Percentiles rank a stretch among this genome's conserved stretches.
These are phyloP conservation scores for Perca flavescens DNA, from an alignment of 2,113 vertebrate genomes.

Conservation along the genomic window DNA sequence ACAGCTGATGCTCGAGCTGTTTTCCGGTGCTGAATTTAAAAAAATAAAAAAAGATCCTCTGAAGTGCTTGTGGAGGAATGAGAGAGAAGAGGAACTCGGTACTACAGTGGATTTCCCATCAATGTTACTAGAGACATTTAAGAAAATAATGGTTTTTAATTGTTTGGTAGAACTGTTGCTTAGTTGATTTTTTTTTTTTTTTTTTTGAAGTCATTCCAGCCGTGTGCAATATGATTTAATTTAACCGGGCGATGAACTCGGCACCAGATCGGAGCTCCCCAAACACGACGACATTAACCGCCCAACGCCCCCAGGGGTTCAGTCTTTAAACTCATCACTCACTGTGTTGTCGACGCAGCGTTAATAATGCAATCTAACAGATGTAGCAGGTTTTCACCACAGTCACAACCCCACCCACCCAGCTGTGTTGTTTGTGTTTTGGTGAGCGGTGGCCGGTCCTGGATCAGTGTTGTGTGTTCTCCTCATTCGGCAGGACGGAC, in stretches of 20 bases:
- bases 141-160: slow-evolving; percentile 37
- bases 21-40: slow-evolving; percentile 54
- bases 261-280: neutral
- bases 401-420: neutral
- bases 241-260: too few species aligned
- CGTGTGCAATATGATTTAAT: slow-evolving; percentile 55
- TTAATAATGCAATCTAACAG: slow-evolving; percentile 46
- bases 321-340: slow-evolving; percentile 40
- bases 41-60: too few species aligned
- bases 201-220: slow-evolving; percentile 75
- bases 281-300: neutral
- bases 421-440: too few species aligned
- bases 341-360: slow-evolving; percentile 44
- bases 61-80: slow-evolving; percentile 27
- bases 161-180: slow-evolving; percentile 47
- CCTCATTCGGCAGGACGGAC: too few species aligned
- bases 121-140: slow-evolving; percentile 35
- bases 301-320: slow-evolving; percentile 34
- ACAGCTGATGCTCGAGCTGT: slow-evolving; percentile 9
- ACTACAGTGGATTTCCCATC: slow-evolving; percentile 28
- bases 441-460: too few species aligned
- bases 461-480: too few species aligned
- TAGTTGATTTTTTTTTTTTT: slow-evolving; percentile 62
- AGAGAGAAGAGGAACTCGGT: slow-evolving; percentile 24
- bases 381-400: slow-evolving; percentile 71